Percentiles rank a stretch among this genome's conserved stretches.
These are phyloP conservation scores for Drosophila nigromelanica DNA, from an alignment of 1,140 invertebrate species.

Conservation along the genomic window DNA sequence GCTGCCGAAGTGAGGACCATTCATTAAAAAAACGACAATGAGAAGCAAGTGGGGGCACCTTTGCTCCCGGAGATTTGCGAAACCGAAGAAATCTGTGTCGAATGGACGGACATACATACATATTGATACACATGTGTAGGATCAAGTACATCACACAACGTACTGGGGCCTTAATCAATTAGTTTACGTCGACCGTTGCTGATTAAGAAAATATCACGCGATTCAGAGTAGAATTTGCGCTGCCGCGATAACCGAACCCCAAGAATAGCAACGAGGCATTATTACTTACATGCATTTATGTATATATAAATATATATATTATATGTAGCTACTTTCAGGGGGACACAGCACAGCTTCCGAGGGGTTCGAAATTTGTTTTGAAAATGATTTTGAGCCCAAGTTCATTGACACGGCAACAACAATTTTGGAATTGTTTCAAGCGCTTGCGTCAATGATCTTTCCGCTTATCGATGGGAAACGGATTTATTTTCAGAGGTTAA, in stretches of 20 bases:
- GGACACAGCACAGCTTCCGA: neutral
- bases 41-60: constrained; percentile 44
- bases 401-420: constrained; percentile 37
- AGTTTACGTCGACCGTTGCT: constrained; percentile 59
- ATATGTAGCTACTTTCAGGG: neutral
- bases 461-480: constrained; percentile 28
- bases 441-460: constrained; percentile 65
- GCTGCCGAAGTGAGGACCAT: constrained; percentile 50
- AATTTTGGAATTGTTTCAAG: neutral
- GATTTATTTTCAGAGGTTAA: constrained; percentile 39
- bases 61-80: constrained; percentile 78
- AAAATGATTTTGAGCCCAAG: constrained; percentile 18
- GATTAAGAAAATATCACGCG: constrained; percentile 78
- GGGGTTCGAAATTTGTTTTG: constrained; percentile 26
- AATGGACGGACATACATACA: constrained; percentile 22
- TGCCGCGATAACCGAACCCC: constrained; percentile 39
- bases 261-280: constrained; percentile 7
- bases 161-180: constrained; percentile 72
- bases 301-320: neutral
- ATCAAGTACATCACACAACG: constrained; percentile 38
- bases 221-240: constrained; percentile 76
- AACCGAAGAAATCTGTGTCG: constrained; percentile 57
- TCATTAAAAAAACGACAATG: constrained; percentile 57
- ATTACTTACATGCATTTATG: neutral
- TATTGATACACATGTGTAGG: constrained; percentile 17